Base-by-base conservation (phyloP, 2,888 invertebrate species). In the Sisyra terminalis region DNA sequence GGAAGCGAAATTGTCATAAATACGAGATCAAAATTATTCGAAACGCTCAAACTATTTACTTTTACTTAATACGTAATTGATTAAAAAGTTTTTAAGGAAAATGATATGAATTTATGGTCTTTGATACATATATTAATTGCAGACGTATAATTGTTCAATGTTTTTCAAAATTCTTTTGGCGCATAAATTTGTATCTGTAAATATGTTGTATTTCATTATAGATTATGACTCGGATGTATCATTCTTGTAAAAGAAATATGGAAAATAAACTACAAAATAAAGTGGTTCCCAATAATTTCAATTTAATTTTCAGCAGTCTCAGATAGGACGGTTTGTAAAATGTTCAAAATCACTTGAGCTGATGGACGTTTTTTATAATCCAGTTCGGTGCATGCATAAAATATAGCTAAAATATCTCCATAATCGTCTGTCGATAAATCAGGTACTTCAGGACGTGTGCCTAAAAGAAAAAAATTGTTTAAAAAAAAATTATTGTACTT, bases 361-460 rank as follows among this genome's bases (percentile, higher is more conserved):
- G 67, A 56, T 0, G 83, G 82, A 15, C 86, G 61, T 46, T 65
- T 58, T 14, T 63, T 59, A 3, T 73, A 67, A 47, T 66, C 57
- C 8, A 62, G 55, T 54, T 78, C 75, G 0, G 86, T 86, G 55
- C 85, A 83, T 48, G 70, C 67, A 57, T 70, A 72, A 63, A 81
- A 85, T 46, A 86, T 50, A 30, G 79, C 73, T 2, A 87, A 64
- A 1, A 84, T 67, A 5, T 63, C 61, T 9, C 66, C 63, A 53
- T 84, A 87, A 24, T 67, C 65, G n/a, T 64, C 57, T 44, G 66
- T 67, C 0, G 76, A 57, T 16, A 79, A 70, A 44, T 69, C 60
- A 11, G 85, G 85, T 13, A 87, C 54, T 1, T 69, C 60, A 0
- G 86, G 87, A 0, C 86, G 67, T 2, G 77, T 78, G 32, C 85